These are phyloP conservation scores for Lithobates pipiens DNA, from an alignment of 2,797 vertebrate species.

Conservation along the genomic window DNA sequence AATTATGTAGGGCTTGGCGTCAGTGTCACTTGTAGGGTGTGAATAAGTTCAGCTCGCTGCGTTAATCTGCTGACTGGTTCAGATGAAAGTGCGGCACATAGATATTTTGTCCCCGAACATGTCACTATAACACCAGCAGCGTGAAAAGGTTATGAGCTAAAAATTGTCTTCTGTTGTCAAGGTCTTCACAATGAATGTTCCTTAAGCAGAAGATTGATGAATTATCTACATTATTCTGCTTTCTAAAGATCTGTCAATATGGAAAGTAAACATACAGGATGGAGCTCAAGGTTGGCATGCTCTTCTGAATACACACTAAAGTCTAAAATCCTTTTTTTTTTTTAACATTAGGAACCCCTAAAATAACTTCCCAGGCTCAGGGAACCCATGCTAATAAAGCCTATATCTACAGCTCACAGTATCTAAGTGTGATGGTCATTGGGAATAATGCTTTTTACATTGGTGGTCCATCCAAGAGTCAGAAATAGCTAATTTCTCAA, in stretches of 20 bases:
- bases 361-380: no score
- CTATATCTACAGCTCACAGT: no score
- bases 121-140: not conserved
- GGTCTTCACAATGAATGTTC: not conserved
- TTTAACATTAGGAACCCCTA: no score
- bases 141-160: conserved; percentile 7
- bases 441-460: no score
- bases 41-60: conserved; percentile 20
- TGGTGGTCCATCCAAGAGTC: no score
- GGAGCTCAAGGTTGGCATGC: no score
- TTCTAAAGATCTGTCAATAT: not conserved
- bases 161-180: not conserved
- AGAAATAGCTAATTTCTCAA: no score
- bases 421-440: no score
- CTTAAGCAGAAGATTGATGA: not conserved
- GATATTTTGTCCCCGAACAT: conserved; percentile 1
- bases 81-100: not conserved
- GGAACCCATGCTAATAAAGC: no score
- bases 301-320: no score
- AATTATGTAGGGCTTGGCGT: conserved; percentile 18
- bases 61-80: conserved; percentile 32
- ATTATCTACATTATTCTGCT: not conserved
- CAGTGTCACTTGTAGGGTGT: conserved; percentile 32
- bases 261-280: no score
- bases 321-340: no score